Evolutionary conservation across 1,140 invertebrate species (phyloP).

Genomic region (Callitettix versicolor): DNA sequence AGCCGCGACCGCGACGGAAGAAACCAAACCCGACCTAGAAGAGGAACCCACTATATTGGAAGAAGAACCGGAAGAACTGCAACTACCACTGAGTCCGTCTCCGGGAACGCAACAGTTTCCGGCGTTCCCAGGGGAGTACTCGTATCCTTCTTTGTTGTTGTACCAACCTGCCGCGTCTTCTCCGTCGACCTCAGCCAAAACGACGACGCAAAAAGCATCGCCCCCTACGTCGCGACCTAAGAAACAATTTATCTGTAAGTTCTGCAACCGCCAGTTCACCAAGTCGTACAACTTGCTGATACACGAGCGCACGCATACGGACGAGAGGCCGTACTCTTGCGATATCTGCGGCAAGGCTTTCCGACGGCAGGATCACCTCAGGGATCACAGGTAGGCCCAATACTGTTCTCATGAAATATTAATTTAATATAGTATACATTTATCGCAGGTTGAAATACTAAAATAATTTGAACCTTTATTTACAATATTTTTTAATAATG

Average conservation of each 20-base stretch:
- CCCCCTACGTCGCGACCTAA: conserved; percentile 42
- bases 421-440: not conserved
- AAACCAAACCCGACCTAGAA: conserved; percentile 36
- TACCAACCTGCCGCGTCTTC: conserved; percentile 38
- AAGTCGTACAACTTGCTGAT: conserved; percentile 97
- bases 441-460: no score
- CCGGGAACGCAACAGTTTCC: conserved; percentile 36
- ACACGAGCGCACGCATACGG: conserved; percentile 94
- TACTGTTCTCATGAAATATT: not conserved
- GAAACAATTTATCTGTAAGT: conserved; percentile 78
- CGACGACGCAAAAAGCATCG: conserved; percentile 21
- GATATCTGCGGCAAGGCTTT: conserved; percentile 85
- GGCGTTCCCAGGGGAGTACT: conserved; percentile 41
- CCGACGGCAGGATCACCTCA: conserved; percentile 40
- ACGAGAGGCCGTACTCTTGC: conserved; percentile 95
- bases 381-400: conserved; percentile 38
- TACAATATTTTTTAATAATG: no score
- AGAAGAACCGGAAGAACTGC: conserved; percentile 36
- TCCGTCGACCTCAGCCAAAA: conserved; percentile 34
- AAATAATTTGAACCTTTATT: no score
- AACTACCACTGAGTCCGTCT: conserved; percentile 33
- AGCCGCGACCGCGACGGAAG: conserved; percentile 25
- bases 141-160: conserved; percentile 46
- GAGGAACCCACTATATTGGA: conserved; percentile 41
- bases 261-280: conserved; percentile 92